Conservation (phyloP, 2,888 invertebrate genomes). For the Cephus runcator region DNA sequence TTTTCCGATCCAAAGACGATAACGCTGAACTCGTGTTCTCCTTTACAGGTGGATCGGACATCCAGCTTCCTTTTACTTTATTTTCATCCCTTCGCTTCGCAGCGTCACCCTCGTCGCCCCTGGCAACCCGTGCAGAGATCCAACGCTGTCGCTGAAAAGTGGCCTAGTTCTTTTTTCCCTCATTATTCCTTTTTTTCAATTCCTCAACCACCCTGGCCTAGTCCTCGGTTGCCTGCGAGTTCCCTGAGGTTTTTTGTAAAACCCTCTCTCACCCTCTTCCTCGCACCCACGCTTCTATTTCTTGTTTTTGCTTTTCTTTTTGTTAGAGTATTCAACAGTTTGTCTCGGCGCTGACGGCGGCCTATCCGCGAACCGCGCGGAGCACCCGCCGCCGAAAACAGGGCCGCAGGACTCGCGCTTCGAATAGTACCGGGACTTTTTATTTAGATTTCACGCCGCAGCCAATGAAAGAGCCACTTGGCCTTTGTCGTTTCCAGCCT, state of each 20-base stretch:
- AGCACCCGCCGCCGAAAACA: constrained; percentile 26
- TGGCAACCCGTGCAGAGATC: constrained; percentile 23
- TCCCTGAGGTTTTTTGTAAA: background rate
- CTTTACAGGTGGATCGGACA: background rate
- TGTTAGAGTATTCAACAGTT: constrained; percentile 43
- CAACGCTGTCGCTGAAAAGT: constrained; percentile 38
- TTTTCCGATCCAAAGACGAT: background rate
- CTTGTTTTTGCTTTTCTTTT: constrained; percentile 20
- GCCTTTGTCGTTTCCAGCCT: constrained; percentile 45
- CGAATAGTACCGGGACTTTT: constrained; percentile 47
- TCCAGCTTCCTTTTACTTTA: background rate
- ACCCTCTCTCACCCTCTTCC: constrained; percentile 3
- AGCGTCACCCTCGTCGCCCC: background rate
- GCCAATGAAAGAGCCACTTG: constrained; percentile 59
- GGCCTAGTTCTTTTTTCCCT: constrained; percentile 13
- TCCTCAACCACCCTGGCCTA: background rate
- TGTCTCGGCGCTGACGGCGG: constrained; percentile 29
- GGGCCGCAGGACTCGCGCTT: constrained; percentile 28
- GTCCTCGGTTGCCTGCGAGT: background rate
- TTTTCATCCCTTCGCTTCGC: background rate
- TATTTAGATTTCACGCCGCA: constrained; percentile 51
- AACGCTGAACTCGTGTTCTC: background rate
- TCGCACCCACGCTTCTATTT: constrained; percentile 10
- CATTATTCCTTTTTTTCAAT: background rate
- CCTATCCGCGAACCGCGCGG: background rate